These are phyloP conservation scores for Drosophila stalkeri DNA, from an alignment of 2,888 invertebrate species.

Conservation along the genomic window DNA sequence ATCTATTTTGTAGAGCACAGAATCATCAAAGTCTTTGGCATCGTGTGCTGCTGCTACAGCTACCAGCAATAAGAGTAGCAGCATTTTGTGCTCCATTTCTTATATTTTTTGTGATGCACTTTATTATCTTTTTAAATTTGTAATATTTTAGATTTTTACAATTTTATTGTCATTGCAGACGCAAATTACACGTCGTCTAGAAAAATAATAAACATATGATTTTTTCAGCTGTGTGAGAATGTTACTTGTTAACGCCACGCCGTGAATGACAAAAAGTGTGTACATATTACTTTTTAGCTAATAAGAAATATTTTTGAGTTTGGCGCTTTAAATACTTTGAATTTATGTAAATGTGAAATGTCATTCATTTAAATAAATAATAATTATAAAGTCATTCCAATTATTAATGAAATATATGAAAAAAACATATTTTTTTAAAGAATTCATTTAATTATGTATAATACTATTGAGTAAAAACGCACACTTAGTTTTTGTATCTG, in stretches of 20 bases:
- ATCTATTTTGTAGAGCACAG: conserved; percentile 91
- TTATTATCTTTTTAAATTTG: conserved; percentile 15
- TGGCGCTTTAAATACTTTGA: background rate
- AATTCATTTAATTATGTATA: background rate
- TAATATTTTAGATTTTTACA: conserved; percentile 1
- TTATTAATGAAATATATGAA: background rate
- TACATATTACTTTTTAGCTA: background rate
- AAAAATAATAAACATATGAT: conserved; percentile 48
- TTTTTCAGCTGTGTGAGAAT: conserved; percentile 27
- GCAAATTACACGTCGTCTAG: conserved; percentile 54
- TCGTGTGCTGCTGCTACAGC: conserved; percentile 86
- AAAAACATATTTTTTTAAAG: background rate
- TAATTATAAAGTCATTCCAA: no score
- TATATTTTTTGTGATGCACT: background rate
- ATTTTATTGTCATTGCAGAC: conserved; percentile 42
- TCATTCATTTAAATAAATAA: background rate
- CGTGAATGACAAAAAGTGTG: conserved; percentile 35
- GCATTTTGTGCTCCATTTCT: conserved; percentile 7
- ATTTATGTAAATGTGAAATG: background rate
- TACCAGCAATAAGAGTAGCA: conserved; percentile 37
- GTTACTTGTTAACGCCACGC: conserved; percentile 17
- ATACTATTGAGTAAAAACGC: background rate
- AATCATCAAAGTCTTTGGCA: conserved; percentile 91
- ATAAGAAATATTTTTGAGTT: background rate
- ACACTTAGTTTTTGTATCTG: background rate